Percentiles rank a stretch among this genome's conserved stretches.
Evolutionary conservation across 2,113 vertebrate genomes (phyloP).

Genomic region (Chamaetylas fuelleborni): DNA sequence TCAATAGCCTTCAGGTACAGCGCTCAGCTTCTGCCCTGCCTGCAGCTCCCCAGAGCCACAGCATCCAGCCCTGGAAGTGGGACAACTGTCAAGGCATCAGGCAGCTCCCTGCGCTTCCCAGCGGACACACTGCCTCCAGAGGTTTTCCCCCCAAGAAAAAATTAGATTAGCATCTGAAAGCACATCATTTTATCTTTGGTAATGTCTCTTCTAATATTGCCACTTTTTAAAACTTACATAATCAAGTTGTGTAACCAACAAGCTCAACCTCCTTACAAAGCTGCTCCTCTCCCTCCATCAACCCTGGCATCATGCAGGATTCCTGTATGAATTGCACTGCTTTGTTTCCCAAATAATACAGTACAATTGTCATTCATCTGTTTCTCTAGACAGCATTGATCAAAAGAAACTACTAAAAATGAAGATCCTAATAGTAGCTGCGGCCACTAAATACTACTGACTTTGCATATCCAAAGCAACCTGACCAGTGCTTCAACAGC

Average conservation of each 20-base stretch:
- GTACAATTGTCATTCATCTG: neutral
- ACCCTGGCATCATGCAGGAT: neutral
- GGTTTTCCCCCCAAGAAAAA: neutral
- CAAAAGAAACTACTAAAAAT: neutral
- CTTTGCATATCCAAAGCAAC: neutral
- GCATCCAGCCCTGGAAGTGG: neutral
- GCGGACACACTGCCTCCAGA: neutral
- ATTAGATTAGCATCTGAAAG: neutral
- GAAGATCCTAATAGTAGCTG: neutral
- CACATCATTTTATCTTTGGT: neutral
- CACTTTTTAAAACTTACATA: constrained; percentile 35
- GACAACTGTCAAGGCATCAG: constrained; percentile 5
- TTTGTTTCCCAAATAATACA: neutral
- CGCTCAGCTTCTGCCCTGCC: neutral
- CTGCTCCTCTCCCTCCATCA: neutral
- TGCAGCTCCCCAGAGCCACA: neutral
- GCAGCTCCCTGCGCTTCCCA: neutral
- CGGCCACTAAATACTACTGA: neutral
- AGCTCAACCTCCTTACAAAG: neutral
- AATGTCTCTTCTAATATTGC: constrained; percentile 34
- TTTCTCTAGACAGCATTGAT: neutral
- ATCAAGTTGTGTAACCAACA: constrained; percentile 28
- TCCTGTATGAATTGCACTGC: neutral
- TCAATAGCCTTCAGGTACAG: neutral
- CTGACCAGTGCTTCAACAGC: neutral